phyloP scores from a whole-genome alignment of 2,113 vertebrate species.

The Tautogolabrus adspersus region DNA sequence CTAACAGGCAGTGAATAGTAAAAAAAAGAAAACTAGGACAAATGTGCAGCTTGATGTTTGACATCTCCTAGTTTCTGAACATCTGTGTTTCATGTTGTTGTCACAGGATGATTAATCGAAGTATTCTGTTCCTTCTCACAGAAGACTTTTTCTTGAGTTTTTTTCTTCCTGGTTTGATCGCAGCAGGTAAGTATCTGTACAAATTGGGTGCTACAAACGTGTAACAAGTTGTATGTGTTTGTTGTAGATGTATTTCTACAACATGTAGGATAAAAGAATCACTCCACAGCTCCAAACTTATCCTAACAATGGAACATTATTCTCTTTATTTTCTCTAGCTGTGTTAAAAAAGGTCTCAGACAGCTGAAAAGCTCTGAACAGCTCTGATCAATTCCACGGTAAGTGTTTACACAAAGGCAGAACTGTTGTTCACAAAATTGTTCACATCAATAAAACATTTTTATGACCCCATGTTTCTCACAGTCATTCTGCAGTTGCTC shows the following conservation, averaged over 20 bases:
- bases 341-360: neutral
- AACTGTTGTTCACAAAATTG: conserved; percentile 1
- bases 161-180: neutral
- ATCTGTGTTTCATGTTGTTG: conserved; percentile 10
- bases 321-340: neutral
- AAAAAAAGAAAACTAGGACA: neutral
- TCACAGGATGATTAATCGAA: neutral
- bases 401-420: neutral
- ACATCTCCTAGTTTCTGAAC: neutral
- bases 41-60: neutral
- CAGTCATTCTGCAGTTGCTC: too few species aligned
- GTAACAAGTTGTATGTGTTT: neutral
- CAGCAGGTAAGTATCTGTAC: neutral
- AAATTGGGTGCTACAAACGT: neutral
- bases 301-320: neutral
- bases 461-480: neutral
- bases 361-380: neutral
- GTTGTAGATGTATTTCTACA: too few species aligned
- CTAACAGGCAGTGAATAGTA: neutral
- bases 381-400: conserved; percentile 5
- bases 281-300: neutral
- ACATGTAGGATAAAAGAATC: neutral
- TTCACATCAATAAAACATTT: neutral
- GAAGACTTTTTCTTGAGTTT: too few species aligned
- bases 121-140: neutral